Evolutionary conservation across 2,888 invertebrate species (phyloP), one percentile per base, ranked within the genome.

Genomic region (Thecophora atra): DNA sequence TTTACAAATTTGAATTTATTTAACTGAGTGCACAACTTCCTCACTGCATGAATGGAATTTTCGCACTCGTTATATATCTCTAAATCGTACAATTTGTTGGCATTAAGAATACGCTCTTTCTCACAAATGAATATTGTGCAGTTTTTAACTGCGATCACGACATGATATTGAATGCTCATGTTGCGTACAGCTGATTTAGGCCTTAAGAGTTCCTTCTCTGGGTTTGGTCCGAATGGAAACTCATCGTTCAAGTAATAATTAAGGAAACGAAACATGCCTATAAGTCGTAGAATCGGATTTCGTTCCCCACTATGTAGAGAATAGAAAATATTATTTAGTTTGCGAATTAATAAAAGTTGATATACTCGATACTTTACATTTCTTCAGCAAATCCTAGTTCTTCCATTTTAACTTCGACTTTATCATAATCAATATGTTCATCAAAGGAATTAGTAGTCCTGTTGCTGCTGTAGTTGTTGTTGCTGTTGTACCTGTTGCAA

Each of bases 131-230:
- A 83, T 0, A 77, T 77, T 0, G 77, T 78, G 15, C 79, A 21
- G 44, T 81, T 81, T 26, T 77, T 76, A 58, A 69, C 69, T n/a
- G 82, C 70, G 24, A 82, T 77, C n/a, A 81, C 81, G 8, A 84
- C 71, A 30, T 83, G 83, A 71, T 80, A 78, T 37, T 81, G 84
- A 17, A 84, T 60, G 72, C 79, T 84, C 26, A 73, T 54, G 4
- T 81, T 80, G n/a, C 72, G 44, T 1, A 82, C 81, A 66, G 77
- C 73, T 8, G 67, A 69, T 51, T 73, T 77, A 5, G 67, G 30
- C 6, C 71, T 76, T 0, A 11, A n/a, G n/a, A 4, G 78, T 71
- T 42, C 70, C 19, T 79, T 76, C 17, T 72, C 78, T 4, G 77
- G 28, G 21, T 72, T 72, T 8, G 72, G 58, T 26, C 71, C 75